Conservation (phyloP, 2,888 invertebrate genomes). For the Agrotis clavis region DNA sequence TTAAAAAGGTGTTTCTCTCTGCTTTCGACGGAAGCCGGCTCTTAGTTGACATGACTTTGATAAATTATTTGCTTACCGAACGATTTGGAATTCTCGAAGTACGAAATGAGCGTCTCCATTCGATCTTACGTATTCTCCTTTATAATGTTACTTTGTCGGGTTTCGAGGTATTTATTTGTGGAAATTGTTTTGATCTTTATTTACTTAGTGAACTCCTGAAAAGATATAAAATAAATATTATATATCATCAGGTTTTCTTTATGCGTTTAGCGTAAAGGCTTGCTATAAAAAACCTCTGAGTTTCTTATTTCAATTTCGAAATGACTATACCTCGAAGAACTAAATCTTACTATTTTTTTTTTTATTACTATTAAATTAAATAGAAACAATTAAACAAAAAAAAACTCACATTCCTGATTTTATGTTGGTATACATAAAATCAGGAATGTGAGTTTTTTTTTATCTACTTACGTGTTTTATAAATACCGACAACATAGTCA, state of each 20-base stretch:
- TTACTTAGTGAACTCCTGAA: slow-evolving; percentile 3
- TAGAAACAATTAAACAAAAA: too few relatives aligned
- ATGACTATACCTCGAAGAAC: too few relatives aligned
- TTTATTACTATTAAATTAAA: too few relatives aligned
- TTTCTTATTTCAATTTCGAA: too few relatives aligned
- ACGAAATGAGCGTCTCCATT: slow-evolving; percentile 53
- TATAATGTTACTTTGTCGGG: slow-evolving; percentile 26
- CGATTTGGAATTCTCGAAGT: slow-evolving; percentile 63
- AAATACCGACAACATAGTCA: too few relatives aligned
- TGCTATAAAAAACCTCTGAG: background rate
- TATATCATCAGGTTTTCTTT: background rate
- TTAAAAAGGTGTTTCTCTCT: slow-evolving; percentile 77
- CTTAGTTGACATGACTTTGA: slow-evolving; percentile 81
- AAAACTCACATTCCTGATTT: too few relatives aligned
- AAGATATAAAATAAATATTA: too few relatives aligned
- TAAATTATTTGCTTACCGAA: slow-evolving; percentile 78
- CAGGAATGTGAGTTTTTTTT: too few relatives aligned
- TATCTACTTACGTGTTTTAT: too few relatives aligned
- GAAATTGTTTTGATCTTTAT: slow-evolving; percentile 27
- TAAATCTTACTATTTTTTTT: too few relatives aligned
- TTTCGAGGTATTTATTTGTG: slow-evolving; percentile 41
- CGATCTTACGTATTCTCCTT: slow-evolving; percentile 39
- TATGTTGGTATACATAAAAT: too few relatives aligned
- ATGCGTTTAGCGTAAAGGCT: background rate
- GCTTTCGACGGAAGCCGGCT: slow-evolving; percentile 68